Evolutionary conservation across 1,140 invertebrate species (phyloP).

Genomic region (Leptinotarsa defecta): DNA sequence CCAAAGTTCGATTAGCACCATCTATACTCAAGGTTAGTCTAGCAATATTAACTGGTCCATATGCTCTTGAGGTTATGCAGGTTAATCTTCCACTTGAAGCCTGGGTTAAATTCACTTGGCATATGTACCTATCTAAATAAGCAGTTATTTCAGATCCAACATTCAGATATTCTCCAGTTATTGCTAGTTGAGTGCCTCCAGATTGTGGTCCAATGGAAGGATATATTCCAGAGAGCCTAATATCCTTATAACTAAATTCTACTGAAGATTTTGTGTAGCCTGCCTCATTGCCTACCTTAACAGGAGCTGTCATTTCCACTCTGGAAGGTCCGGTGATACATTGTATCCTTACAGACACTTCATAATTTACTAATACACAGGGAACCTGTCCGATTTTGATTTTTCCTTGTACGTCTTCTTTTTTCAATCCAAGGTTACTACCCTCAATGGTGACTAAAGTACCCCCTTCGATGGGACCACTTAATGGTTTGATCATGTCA

Average conservation of each 20-base stretch:
- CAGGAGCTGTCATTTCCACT: constrained; percentile 75
- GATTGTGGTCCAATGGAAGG: constrained; percentile 89
- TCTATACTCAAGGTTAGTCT: constrained; percentile 81
- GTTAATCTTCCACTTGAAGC: constrained; percentile 86
- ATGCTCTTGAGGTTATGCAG: constrained; percentile 80
- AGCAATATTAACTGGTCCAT: constrained; percentile 63
- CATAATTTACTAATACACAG: constrained; percentile 86
- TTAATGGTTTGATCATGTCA: constrained; percentile 91
- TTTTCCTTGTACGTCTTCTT: constrained; percentile 88
- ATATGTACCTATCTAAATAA: constrained; percentile 86
- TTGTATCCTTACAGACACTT: constrained; percentile 89
- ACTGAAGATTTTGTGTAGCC: constrained; percentile 87
- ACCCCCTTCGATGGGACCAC: constrained; percentile 94
- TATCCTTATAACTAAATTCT: constrained; percentile 87
- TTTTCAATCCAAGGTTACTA: constrained; percentile 89
- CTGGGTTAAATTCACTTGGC: constrained; percentile 84
- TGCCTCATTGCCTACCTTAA: constrained; percentile 87
- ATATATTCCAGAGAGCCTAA: constrained; percentile 77
- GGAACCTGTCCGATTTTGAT: constrained; percentile 89
- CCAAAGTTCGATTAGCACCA: constrained; percentile 75
- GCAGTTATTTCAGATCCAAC: constrained; percentile 90
- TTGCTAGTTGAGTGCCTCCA: constrained; percentile 90
- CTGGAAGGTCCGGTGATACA: constrained; percentile 82
- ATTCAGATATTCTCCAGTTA: constrained; percentile 90
- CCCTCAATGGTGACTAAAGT: constrained; percentile 95